Conservation (phyloP, 2,888 invertebrate genomes). For the Drosophila colorata region DNA sequence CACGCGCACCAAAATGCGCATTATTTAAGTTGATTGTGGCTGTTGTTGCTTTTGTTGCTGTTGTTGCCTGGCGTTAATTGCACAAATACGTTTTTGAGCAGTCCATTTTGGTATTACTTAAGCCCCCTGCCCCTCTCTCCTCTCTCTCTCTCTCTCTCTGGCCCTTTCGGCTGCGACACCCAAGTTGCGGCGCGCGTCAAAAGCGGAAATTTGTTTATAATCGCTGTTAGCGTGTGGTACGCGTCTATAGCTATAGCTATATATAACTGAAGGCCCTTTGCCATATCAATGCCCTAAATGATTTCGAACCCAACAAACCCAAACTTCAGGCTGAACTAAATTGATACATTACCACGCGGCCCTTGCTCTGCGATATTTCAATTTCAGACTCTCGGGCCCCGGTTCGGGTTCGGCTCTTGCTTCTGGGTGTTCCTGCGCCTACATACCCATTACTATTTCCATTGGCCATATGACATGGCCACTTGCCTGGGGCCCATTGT, state of each 20-base stretch:
- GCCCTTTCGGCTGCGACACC: background rate
- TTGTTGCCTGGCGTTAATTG: constrained; percentile 70
- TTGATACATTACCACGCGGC: constrained; percentile 72
- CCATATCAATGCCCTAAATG: constrained; percentile 76
- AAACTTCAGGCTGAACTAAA: constrained; percentile 57
- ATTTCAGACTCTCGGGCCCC: constrained; percentile 29
- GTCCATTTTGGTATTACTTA: constrained; percentile 68
- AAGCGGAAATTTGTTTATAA: constrained; percentile 82
- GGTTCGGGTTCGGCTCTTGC: constrained; percentile 35
- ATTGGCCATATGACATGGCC: constrained; percentile 74
- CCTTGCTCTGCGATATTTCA: constrained; percentile 60
- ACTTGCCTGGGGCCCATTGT: constrained; percentile 67
- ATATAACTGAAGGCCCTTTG: constrained; percentile 27
- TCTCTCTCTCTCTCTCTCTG: background rate
- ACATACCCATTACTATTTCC: constrained; percentile 16
- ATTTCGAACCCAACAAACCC: constrained; percentile 47
- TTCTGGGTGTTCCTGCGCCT: constrained; percentile 71
- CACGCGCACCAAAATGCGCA: constrained; percentile 63
- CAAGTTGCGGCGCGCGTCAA: constrained; percentile 67
- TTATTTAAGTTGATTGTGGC: constrained; percentile 45
- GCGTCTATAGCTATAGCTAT: constrained; percentile 11
- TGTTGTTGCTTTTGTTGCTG: constrained; percentile 10
- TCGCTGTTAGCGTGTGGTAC: constrained; percentile 72
- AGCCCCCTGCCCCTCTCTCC: constrained; percentile 20
- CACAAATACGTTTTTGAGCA: constrained; percentile 77